Evolutionary conservation across 2,797 vertebrate species (phyloP), one percentile per base, ranked within the genome.

Genomic region (Anas capensis): DNA sequence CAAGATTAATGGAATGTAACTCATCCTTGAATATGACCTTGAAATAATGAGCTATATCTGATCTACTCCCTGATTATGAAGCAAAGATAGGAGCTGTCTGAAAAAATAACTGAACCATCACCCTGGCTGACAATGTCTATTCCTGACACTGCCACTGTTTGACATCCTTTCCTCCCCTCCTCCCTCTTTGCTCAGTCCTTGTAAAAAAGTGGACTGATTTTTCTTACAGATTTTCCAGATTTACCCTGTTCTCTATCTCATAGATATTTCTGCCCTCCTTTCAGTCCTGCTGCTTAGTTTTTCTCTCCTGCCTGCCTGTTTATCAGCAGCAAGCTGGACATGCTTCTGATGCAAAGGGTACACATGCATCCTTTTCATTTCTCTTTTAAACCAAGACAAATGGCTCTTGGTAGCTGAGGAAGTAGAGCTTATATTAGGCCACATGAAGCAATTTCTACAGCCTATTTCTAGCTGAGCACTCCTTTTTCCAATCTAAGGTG

Each of bases 11-110:
- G 17, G 65, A 38, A 10, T 72, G 49, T 69, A 76, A 31, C 36
- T 93, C 24, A 49, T 54, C 58, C 72, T 69, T 42, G 46, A 83
- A 36, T 15, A 17, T 18, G 85, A 79, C 85, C 88, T 93, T 83
- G 73, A 91, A 93, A 82, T 89, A 57, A 81, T 44, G 85, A 92
- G 76, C 8, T n/a, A 40, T 53, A 92, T 91, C 80, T 86, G 87
- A 90, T 80, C 27, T 54, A 2, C 13, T 68, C 71, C 76, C 7
- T 29, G 72, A 62, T 81, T 83, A 46, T 60, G 49, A 78, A 93
- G 82, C 61, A 51, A 72, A 91, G 68, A 76, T 10, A 62, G 76
- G 69, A 93, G 38, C 80, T 91, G 76, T 88, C 91, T 86, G 77
- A 51, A 87, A 75, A 87, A 86, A 57, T 62, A 71, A 71, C 2